Evolutionary conservation across 2,113 vertebrate species (phyloP), one percentile per base, ranked within the genome.

Genomic region (Anolis carolinensis): DNA sequence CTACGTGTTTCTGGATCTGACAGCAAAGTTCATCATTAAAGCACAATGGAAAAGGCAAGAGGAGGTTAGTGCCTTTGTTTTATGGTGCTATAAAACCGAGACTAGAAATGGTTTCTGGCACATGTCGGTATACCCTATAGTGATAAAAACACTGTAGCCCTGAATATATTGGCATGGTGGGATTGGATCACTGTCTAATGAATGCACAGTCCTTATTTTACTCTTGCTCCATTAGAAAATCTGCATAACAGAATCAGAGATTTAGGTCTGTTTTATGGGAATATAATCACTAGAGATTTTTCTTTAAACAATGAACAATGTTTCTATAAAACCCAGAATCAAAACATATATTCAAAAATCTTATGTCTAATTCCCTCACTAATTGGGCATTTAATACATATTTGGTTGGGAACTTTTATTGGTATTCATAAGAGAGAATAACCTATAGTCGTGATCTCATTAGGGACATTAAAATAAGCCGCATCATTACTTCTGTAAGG

Each of bases 11-110:
- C 76, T 85, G 84, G 87, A 92, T 81, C 59, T 77, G 91, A 90
- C 93, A 94, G 93, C 89, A 81, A 92, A 92, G 92, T 72, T 89
- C 91, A 92, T 73, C 55, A 91, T 68, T 85, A 88, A 93, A 87
- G 68, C 92, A 92, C 92, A 91, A 23, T 14, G 92, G 91, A 91
- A 94, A 91, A 80, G 79, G 87, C 91, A 91, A 21, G 4, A 89
- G 90, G 79, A 94, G 93, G 89, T 91, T 91, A 94, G 62, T 84
- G 92, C 90, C 82, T 92, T 92, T 36, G 77, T 87, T 92, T 91
- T 92, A 95, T 50, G 82, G 81, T 91, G 89, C 85, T 90, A 83
- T 89, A 86, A 86, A 92, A 83, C 71, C 86, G 68, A 88, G 83
- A 75, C 77, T 18, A 92, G 89, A 90, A 94, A 93, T 92, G 94